Percentiles rank a stretch among this genome's conserved stretches.
phyloP scores from a whole-genome alignment of 1,140 invertebrate species.

The Pachypeltis micranthus region DNA sequence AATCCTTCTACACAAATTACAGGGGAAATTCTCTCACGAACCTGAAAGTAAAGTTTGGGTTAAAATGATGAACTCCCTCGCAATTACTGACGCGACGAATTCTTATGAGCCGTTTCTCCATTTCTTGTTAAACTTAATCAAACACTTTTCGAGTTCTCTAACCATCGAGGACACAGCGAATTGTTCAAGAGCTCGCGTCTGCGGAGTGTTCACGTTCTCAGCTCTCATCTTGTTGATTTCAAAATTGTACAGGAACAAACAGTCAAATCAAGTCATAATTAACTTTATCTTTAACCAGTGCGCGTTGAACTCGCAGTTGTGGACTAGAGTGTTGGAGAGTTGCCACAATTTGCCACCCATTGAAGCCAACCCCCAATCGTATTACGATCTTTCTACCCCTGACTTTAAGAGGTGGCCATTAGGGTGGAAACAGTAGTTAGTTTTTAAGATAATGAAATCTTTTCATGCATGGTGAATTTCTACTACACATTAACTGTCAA shows the following conservation, averaged over 20 bases:
- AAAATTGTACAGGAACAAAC: background rate
- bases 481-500: too few relatives aligned
- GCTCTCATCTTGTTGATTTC: background rate
- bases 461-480: too few relatives aligned
- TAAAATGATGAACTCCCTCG: background rate
- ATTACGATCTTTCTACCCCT: background rate
- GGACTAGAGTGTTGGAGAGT: background rate
- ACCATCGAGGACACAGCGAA: background rate
- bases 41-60: background rate
- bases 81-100: background rate
- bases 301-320: background rate
- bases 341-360: background rate
- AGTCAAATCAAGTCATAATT: background rate
- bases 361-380: background rate
- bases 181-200: background rate
- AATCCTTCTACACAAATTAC: background rate
- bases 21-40: background rate
- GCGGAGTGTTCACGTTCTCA: background rate
- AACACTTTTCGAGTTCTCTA: background rate
- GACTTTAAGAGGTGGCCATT: too few relatives aligned
- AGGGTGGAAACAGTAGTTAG: too few relatives aligned
- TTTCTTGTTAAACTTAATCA: background rate
- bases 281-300: background rate
- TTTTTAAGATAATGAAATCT: too few relatives aligned
- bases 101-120: background rate